Percentiles rank a stretch among this genome's conserved stretches.
phyloP scores from a whole-genome alignment of 2,888 invertebrate species.

The Oscheius sp. region DNA sequence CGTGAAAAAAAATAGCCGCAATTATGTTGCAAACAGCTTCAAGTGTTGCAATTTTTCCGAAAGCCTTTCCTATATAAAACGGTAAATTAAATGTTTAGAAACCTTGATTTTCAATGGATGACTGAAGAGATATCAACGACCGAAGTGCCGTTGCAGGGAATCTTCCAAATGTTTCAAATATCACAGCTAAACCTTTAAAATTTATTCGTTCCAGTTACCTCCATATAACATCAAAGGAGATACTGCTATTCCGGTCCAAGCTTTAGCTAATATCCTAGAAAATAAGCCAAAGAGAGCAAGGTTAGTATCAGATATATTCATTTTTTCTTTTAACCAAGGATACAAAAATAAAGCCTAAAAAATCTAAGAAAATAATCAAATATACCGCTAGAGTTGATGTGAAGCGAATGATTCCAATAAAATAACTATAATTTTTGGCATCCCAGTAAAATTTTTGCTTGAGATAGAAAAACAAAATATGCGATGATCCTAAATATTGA shows the following conservation, averaged over 20 bases:
- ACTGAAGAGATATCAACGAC: constrained; percentile 45
- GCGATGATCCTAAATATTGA: constrained; percentile 33
- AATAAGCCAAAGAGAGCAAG: constrained; percentile 48
- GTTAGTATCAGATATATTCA: constrained; percentile 34
- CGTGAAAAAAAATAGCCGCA: constrained; percentile 48
- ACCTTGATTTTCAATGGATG: constrained; percentile 42
- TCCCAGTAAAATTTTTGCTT: constrained; percentile 54
- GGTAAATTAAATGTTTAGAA: background rate
- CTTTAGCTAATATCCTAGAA: constrained; percentile 38
- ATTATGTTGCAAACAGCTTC: constrained; percentile 49
- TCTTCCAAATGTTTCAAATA: constrained; percentile 48
- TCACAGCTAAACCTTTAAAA: constrained; percentile 32
- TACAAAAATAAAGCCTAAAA: constrained; percentile 41
- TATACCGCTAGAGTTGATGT: constrained; percentile 41
- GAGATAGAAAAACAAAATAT: constrained; percentile 54
- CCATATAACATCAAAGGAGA: constrained; percentile 20
- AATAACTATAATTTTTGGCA: constrained; percentile 40
- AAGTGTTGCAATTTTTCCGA: constrained; percentile 44
- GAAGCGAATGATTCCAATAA: constrained; percentile 42
- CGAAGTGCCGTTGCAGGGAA: constrained; percentile 51
- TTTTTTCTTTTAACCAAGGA: constrained; percentile 41
- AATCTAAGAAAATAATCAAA: background rate
- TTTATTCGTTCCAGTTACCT: background rate
- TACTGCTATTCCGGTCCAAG: constrained; percentile 39
- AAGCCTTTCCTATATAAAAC: constrained; percentile 39